phyloP scores from a whole-genome alignment of 2,113 vertebrate species.

The Cyprinodon brontotheroides region DNA sequence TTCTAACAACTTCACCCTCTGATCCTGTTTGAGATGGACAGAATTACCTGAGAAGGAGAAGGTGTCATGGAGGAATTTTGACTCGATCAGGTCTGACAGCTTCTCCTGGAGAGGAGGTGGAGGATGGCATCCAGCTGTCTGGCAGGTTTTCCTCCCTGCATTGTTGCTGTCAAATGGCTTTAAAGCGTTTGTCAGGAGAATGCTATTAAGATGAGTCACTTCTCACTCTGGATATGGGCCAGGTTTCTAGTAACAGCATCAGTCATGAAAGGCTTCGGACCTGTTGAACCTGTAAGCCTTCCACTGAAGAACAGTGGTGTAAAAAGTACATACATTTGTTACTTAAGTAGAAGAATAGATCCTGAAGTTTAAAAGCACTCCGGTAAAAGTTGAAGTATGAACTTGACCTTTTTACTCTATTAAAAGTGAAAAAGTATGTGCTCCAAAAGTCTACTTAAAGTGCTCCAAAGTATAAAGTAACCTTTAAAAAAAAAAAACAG shows the following conservation, averaged over 20 bases:
- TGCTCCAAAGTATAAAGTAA: too few species aligned
- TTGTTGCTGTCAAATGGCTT: conserved; percentile 9
- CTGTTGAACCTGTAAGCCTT: conserved; percentile 13
- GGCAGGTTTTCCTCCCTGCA: conserved; percentile 16
- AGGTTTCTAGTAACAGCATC: not conserved
- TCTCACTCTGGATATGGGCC: not conserved
- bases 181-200: conserved; percentile 9
- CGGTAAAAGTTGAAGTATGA: too few species aligned
- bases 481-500: too few species aligned
- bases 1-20: not conserved
- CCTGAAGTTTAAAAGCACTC: too few species aligned
- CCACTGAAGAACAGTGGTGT: too few species aligned
- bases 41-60: conserved; percentile 23
- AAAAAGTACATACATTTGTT: too few species aligned
- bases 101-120: conserved; percentile 1
- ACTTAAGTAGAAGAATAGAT: too few species aligned
- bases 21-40: not conserved
- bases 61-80: conserved; percentile 35
- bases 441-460: too few species aligned
- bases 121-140: conserved; percentile 35
- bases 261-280: conserved; percentile 15
- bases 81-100: conserved; percentile 66
- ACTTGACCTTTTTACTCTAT: too few species aligned
- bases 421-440: too few species aligned
- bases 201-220: conserved; percentile 8